These are phyloP conservation scores for Zenarchopterus dispar DNA, from an alignment of 2,797 vertebrate species.

Conservation along the genomic window DNA sequence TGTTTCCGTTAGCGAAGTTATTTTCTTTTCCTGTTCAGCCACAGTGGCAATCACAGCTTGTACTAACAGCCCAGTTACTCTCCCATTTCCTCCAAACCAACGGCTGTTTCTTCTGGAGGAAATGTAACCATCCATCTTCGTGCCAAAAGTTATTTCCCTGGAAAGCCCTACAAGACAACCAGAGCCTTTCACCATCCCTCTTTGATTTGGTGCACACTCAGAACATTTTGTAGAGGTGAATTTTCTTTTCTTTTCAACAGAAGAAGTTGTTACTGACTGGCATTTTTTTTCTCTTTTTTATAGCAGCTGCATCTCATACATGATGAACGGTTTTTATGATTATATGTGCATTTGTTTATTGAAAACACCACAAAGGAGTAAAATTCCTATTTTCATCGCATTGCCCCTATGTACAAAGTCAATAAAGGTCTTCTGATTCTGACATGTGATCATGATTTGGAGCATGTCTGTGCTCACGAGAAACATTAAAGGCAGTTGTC, in stretches of 20 bases:
- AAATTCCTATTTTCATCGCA: too few species aligned
- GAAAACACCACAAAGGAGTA: too few species aligned
- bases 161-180: conserved; percentile 42
- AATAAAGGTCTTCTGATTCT: too few species aligned
- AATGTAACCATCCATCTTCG: conserved; percentile 71
- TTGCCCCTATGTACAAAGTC: too few species aligned
- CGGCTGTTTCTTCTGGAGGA: conserved; percentile 57
- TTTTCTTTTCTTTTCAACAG: conserved; percentile 32
- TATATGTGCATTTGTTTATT: too few species aligned
- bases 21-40: conserved; percentile 43
- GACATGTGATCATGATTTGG: background rate
- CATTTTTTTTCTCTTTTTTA: too few species aligned
- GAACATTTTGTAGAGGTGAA: conserved; percentile 8
- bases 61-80: conserved; percentile 52
- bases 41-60: conserved; percentile 41
- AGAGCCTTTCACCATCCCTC: conserved; percentile 14
- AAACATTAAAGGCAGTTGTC: background rate
- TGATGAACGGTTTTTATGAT: too few species aligned
- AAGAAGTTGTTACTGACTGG: conserved; percentile 3
- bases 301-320: too few species aligned
- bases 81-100: conserved; percentile 57
- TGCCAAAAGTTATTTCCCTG: conserved; percentile 68
- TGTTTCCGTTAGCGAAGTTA: conserved; percentile 33
- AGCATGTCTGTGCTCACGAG: conserved; percentile 1
- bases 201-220: conserved; percentile 17